Base-by-base conservation (phyloP, 64 coral and sea anemone species). In the Actinia equina region DNA sequence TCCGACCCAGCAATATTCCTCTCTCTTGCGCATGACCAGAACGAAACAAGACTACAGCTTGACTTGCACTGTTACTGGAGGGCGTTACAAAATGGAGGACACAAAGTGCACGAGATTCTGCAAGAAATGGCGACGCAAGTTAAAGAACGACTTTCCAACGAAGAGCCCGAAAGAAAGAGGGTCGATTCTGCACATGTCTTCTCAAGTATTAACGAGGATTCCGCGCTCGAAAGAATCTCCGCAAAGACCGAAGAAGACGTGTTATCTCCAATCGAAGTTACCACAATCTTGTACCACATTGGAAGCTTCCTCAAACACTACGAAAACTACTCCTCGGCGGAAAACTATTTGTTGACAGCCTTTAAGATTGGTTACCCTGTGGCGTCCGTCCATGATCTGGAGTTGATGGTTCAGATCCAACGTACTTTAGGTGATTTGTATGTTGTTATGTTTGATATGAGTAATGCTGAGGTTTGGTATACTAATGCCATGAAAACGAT, bases 311-410 rank as follows among this genome's bases (percentile, higher is more conserved):
- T 96, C 4, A 67, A 44, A 12, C 74, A 92, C 15, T 80, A 91
- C 60, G 89, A 87, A 19, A 27, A 96, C n/a, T 22, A 85, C 49
- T 14, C 51, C 6, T 77, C 92, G 60, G 94, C 94, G 5, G 91
- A 96, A 78, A 78, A 76, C 26, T 84, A 90, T 12, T 86, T 96
- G 18, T 59, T 91, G 71, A 85, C 42, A 19, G 88, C 94, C 0
- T 96, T 93, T 70, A 96, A 93, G 88, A 71, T 90, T 84, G 91
- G 91, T 5, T 93, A 96, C 69, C 81, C 94, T n/a, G 94, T 90
- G 17, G 88, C 86, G 6, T 88, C 88, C 41, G 91, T 96, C 30
- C 79, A 37, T 11, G 94, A 96, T 70, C 86, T 96, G 85, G 86
- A 90, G 59, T 76, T 96, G 19, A 83, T 96, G 57, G 62, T 43